Percentiles rank a stretch among this genome's conserved stretches.
Conservation (phyloP, 2,113 vertebrate genomes). For the Peromyscus maniculatus region DNA sequence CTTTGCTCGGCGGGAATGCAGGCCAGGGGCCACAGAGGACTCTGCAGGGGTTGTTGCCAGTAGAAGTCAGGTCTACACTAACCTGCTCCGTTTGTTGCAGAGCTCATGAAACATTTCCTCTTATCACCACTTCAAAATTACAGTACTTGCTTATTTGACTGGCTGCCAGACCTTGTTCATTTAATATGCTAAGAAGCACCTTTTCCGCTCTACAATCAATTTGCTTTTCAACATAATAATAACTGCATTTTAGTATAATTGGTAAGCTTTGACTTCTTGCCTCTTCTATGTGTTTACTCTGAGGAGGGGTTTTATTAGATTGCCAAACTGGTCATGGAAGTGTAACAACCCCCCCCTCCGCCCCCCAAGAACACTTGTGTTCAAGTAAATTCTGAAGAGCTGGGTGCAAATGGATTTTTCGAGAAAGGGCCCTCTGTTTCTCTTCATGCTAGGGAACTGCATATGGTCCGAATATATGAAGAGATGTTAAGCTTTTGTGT, state of each 20-base stretch:
- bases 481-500: not conserved
- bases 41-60: conserved; percentile 46
- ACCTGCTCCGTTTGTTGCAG: conserved; percentile 33
- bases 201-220: conserved; percentile 57
- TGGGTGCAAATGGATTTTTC: not conserved
- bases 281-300: not conserved
- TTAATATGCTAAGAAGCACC: conserved; percentile 68
- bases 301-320: conserved; percentile 41
- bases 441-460: conserved; percentile 18
- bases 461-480: conserved; percentile 63
- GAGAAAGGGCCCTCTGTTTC: not conserved
- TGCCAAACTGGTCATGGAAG: not conserved
- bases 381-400: not conserved
- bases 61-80: conserved; percentile 60
- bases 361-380: not conserved
- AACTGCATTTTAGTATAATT: conserved; percentile 59
- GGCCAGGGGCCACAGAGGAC: not conserved
- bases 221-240: conserved; percentile 47
- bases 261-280: conserved; percentile 51
- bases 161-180: conserved; percentile 65
- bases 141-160: conserved; percentile 72
- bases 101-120: conserved; percentile 64
- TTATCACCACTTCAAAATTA: conserved; percentile 70
- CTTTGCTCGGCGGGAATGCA: conserved; percentile 43
- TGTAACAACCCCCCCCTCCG: not conserved